phyloP scores from a whole-genome alignment of 1,140 invertebrate genomes.

The roundworm (Caenorhabditis elegans) region WBcel235 BX284603.4:12020001-12020500 shows the following conservation, averaged over 20 bases:
- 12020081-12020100: too few relatives aligned
- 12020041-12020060: too few relatives aligned
- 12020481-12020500: neutral
- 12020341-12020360: neutral
- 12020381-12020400: neutral
- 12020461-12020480: neutral
- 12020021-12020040: too few relatives aligned
- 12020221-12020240: neutral
- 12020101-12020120: too few relatives aligned
- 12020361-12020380: constrained; percentile 14
- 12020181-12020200: neutral
- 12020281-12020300: constrained; percentile 12
- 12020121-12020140: too few relatives aligned
- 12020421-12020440: too few relatives aligned
- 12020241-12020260: neutral
- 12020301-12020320: too few relatives aligned
- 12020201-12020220: neutral
- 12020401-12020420: constrained; percentile 24
- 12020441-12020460: too few relatives aligned
- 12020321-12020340: too few relatives aligned
- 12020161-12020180: constrained; percentile 26
- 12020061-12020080: too few relatives aligned
- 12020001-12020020: too few relatives aligned
- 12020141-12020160: too few relatives aligned
- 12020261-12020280: neutral